These are phyloP conservation scores for Papilio protenor DNA, from an alignment of 2,888 invertebrate genomes.

Conservation along the genomic window DNA sequence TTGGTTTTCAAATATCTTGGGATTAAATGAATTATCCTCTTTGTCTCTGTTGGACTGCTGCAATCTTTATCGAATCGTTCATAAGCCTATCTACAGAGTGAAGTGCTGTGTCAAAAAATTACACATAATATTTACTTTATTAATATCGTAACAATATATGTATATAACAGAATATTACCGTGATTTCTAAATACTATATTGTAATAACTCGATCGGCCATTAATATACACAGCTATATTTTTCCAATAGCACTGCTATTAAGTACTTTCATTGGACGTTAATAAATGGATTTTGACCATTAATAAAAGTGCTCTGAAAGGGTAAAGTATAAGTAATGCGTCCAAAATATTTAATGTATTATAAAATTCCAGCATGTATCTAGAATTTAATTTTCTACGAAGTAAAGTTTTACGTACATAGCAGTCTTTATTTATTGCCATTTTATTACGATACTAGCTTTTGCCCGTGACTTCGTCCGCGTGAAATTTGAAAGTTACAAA, in stretches of 20 bases:
- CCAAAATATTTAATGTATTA: constrained; percentile 18
- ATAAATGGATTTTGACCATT: constrained; percentile 26
- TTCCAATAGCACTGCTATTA: constrained; percentile 6
- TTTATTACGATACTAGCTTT: no score
- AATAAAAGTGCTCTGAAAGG: constrained; percentile 23
- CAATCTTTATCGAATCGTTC: not conserved
- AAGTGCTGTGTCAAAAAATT: no score
- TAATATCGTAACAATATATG: no score
- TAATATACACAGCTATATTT: constrained; percentile 26
- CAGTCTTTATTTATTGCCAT: not conserved
- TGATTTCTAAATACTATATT: not conserved
- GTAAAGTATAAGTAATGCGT: constrained; percentile 5
- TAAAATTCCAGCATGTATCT: not conserved
- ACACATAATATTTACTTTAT: no score
- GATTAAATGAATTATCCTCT: not conserved
- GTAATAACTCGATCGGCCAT: constrained; percentile 5
- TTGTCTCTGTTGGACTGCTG: not conserved
- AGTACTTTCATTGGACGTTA: constrained; percentile 3
- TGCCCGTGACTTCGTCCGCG: no score
- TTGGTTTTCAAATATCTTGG: constrained; percentile 15
- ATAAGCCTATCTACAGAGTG: not conserved
- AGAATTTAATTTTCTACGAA: not conserved
- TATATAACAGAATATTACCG: not conserved
- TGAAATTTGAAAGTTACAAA: no score
- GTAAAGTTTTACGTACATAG: not conserved